A percentile compares a stretch with the other conserved stretches of the same genome.
Conservation (phyloP, 2,113 vertebrate species). For the Alethe castanea region DNA sequence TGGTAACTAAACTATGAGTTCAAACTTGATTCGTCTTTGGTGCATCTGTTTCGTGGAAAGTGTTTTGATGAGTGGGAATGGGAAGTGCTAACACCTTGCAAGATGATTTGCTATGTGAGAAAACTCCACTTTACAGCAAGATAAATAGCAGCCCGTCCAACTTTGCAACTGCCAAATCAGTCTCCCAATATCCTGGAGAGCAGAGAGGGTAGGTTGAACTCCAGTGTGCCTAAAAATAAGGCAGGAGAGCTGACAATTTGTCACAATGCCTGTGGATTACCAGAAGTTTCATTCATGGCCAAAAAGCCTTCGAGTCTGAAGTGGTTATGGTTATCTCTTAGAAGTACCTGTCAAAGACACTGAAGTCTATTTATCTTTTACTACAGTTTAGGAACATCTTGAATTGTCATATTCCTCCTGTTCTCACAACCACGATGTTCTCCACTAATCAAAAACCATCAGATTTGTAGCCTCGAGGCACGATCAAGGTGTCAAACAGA, state of each 20-base stretch:
- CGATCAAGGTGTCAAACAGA: conserved; percentile 57
- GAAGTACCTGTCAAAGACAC: conserved; percentile 27
- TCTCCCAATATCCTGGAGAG: neutral
- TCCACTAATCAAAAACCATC: conserved; percentile 52
- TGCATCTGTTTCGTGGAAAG: conserved; percentile 54
- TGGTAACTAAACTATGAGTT: neutral
- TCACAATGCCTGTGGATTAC: neutral
- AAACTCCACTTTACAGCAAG: conserved; percentile 13
- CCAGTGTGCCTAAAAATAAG: neutral
- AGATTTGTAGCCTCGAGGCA: conserved; percentile 46
- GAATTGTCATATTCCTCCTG: conserved; percentile 54
- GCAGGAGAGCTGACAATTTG: neutral
- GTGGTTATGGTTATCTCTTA: neutral
- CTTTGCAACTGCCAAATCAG: neutral
- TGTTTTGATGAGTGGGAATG: conserved; percentile 42
- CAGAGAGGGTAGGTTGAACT: neutral
- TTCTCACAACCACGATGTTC: conserved; percentile 28
- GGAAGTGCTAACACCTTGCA: conserved; percentile 36
- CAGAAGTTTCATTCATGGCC: neutral
- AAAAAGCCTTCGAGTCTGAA: neutral
- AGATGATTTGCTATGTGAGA: conserved; percentile 36
- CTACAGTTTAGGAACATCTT: conserved; percentile 30
- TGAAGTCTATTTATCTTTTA: conserved; percentile 19
- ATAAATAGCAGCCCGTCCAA: conserved; percentile 12
- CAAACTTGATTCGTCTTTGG: neutral